Evolutionary conservation across 2,113 vertebrate species (phyloP).

Genomic region (Crotophaga sulcirostris): DNA sequence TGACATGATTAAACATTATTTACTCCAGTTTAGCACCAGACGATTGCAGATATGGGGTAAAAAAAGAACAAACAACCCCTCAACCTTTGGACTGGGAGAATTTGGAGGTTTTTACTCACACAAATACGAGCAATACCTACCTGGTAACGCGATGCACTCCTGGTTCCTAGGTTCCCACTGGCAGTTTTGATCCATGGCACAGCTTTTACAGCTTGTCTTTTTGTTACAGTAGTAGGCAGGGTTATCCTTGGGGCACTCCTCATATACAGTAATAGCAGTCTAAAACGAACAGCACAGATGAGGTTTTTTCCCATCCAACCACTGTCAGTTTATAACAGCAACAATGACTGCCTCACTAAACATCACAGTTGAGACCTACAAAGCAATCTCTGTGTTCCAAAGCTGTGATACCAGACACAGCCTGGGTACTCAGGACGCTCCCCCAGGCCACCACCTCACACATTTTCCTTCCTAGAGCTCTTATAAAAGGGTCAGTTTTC

Average conservation of each 20-base stretch:
- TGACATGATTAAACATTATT: not conserved
- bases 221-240: slow-evolving; percentile 93
- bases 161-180: slow-evolving; percentile 97
- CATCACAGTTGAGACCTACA: not conserved
- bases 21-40: not conserved
- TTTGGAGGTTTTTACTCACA: not conserved
- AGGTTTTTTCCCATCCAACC: not conserved
- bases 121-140: slow-evolving; percentile 53
- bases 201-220: slow-evolving; percentile 98
- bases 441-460: not conserved
- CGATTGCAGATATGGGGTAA: not conserved
- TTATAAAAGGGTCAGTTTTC: not conserved
- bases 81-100: not conserved
- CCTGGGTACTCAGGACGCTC: not conserved
- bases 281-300: slow-evolving; percentile 57
- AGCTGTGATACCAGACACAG: too few species aligned
- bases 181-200: slow-evolving; percentile 94
- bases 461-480: not conserved
- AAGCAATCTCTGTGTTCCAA: not conserved
- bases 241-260: slow-evolving; percentile 90
- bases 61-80: not conserved
- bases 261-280: slow-evolving; percentile 81
- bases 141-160: slow-evolving; percentile 92
- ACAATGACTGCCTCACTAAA: not conserved
- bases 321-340: not conserved